A percentile compares a stretch with the other conserved stretches of the same genome.
Evolutionary conservation across 2,888 invertebrate species (phyloP).

Genomic region (Tetheella fluctuosa): DNA sequence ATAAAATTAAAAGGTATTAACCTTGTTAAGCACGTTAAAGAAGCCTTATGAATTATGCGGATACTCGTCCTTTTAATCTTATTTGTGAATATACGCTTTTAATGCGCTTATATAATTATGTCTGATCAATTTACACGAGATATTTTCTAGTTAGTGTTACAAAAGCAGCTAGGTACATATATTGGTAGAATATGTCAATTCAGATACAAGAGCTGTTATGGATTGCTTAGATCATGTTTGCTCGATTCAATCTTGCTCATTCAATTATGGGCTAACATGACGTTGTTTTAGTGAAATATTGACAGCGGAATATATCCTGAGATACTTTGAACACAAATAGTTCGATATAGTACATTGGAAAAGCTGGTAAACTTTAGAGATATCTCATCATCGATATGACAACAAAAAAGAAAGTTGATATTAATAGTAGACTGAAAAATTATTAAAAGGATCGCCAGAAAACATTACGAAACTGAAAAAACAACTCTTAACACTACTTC

Average conservation of each 20-base stretch:
- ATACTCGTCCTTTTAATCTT: constrained; percentile 48
- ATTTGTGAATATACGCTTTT: constrained; percentile 43
- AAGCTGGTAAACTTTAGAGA: neutral
- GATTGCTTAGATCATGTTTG: constrained; percentile 11
- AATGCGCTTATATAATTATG: constrained; percentile 44
- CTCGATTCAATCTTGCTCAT: constrained; percentile 47
- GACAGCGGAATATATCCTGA: constrained; percentile 22
- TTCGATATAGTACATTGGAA: neutral
- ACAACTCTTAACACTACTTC: too few species aligned
- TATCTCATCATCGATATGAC: neutral
- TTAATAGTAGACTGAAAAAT: too few species aligned
- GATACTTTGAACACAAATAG: neutral
- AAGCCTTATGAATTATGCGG: constrained; percentile 46
- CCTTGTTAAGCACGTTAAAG: constrained; percentile 35
- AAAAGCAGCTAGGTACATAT: neutral
- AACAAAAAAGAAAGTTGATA: too few species aligned
- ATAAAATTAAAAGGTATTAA: constrained; percentile 19
- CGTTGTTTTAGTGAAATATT: constrained; percentile 39
- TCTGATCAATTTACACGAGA: constrained; percentile 32
- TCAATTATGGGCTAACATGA: constrained; percentile 55
- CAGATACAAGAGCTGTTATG: neutral
- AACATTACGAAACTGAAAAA: too few species aligned
- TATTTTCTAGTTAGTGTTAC: neutral
- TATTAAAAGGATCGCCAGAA: neutral
- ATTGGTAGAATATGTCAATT: constrained; percentile 1